Percentiles rank a stretch among this genome's conserved stretches.
Evolutionary conservation across 2,113 vertebrate species (phyloP).

Genomic region (Ia io): DNA sequence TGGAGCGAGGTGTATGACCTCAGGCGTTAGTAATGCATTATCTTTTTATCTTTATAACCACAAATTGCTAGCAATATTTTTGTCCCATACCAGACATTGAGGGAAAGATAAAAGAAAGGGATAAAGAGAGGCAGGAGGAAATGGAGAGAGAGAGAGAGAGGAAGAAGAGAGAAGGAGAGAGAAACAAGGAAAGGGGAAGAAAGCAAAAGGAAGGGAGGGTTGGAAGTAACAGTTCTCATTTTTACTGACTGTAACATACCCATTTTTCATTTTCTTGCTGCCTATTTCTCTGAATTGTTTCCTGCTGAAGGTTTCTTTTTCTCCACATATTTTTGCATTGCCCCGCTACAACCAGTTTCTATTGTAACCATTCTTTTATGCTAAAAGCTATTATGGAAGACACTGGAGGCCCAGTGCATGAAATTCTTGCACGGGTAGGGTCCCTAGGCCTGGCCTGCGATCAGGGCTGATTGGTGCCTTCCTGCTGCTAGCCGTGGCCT

Average conservation of each 20-base stretch:
- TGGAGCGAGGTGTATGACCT: background rate
- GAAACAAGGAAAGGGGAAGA: background rate
- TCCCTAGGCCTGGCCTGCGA: no score
- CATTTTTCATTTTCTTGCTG: background rate
- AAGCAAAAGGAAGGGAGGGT: background rate
- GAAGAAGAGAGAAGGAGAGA: no score
- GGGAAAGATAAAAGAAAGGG: background rate
- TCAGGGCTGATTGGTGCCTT: no score
- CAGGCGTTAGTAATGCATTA: background rate
- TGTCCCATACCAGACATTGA: background rate
- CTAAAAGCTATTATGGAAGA: background rate
- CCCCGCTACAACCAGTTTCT: background rate
- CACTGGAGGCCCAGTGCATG: no score
- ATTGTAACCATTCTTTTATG: background rate
- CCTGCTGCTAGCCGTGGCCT: no score
- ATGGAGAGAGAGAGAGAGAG: no score
- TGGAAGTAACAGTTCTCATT: background rate
- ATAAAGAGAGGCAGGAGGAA: no score
- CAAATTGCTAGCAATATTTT: background rate
- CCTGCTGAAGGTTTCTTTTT: background rate
- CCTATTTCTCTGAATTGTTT: background rate
- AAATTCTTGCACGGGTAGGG: no score
- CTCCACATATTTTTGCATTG: background rate
- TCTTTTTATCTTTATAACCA: background rate
- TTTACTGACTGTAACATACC: background rate